These are phyloP conservation scores for Drosophila leonis DNA, from an alignment of 2,888 invertebrate species.

Conservation along the genomic window DNA sequence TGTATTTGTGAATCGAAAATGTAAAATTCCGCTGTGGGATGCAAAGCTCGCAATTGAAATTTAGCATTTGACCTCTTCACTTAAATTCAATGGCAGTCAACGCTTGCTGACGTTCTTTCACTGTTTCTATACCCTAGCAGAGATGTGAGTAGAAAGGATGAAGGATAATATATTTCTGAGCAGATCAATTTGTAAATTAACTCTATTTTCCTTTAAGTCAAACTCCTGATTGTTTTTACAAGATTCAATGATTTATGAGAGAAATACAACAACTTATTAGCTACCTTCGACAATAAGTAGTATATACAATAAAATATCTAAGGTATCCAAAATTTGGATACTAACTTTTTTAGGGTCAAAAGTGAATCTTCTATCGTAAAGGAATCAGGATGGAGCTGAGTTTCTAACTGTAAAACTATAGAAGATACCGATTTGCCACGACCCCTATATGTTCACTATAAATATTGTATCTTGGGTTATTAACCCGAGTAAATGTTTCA, in stretches of 20 bases:
- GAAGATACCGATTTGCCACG: no score
- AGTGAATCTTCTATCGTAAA: no score
- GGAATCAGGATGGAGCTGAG: no score
- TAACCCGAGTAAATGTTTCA: no score
- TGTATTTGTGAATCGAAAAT: slow-evolving; percentile 2
- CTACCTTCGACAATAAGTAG: background rate
- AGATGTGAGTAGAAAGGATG: no score
- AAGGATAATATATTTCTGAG: background rate
- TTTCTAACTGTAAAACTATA: no score
- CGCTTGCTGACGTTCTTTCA: background rate
- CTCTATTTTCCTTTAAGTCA: background rate
- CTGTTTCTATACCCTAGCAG: background rate
- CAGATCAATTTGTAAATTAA: background rate
- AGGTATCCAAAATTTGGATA: no score
- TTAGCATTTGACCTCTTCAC: slow-evolving; percentile 26
- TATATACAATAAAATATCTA: background rate
- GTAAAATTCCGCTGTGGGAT: slow-evolving; percentile 13
- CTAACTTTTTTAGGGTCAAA: no score
- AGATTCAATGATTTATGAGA: background rate
- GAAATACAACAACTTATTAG: background rate
- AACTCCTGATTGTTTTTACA: background rate
- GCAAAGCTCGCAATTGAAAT: slow-evolving; percentile 29
- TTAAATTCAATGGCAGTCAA: slow-evolving; percentile 39
- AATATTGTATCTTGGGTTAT: no score
- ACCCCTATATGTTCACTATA: no score